These are phyloP conservation scores for Erinaceus europaeus DNA, from an alignment of 2,113 vertebrate species.

Conservation along the genomic window DNA sequence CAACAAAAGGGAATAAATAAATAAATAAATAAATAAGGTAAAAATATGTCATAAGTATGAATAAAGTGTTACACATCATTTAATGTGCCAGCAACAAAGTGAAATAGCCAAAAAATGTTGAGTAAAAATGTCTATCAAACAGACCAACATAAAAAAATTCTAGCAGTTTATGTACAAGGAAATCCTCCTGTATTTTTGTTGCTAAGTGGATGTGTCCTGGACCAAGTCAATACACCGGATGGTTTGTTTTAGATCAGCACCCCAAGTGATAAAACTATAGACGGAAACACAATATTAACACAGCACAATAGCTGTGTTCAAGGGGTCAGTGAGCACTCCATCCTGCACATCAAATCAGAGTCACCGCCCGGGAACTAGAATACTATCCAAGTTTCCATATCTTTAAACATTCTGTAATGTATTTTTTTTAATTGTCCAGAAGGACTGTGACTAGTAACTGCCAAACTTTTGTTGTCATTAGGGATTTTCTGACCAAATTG, in stretches of 20 bases:
- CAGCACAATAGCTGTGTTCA: constrained; percentile 78
- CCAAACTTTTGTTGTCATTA: constrained; percentile 37
- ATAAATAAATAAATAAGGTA: no score
- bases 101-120: background rate
- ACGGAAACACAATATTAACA: constrained; percentile 76
- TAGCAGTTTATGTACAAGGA: constrained; percentile 50
- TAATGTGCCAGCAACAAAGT: constrained; percentile 11
- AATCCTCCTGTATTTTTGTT: constrained; percentile 42
- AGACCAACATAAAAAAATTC: background rate
- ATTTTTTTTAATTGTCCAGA: constrained; percentile 45
- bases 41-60: background rate
- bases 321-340: constrained; percentile 82
- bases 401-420: background rate
- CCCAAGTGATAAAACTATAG: constrained; percentile 37
- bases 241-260: constrained; percentile 67
- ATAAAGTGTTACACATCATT: background rate
- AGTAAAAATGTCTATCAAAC: constrained; percentile 35
- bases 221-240: constrained; percentile 53
- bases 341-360: constrained; percentile 74
- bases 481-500: constrained; percentile 68
- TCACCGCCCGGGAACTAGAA: constrained; percentile 13
- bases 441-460: constrained; percentile 25
- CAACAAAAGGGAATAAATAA: no score
- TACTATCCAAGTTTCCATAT: constrained; percentile 77
- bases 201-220: constrained; percentile 52